These are phyloP conservation scores for Colistium nudipinnis DNA, from an alignment of 2,113 vertebrate species.

Conservation along the genomic window DNA sequence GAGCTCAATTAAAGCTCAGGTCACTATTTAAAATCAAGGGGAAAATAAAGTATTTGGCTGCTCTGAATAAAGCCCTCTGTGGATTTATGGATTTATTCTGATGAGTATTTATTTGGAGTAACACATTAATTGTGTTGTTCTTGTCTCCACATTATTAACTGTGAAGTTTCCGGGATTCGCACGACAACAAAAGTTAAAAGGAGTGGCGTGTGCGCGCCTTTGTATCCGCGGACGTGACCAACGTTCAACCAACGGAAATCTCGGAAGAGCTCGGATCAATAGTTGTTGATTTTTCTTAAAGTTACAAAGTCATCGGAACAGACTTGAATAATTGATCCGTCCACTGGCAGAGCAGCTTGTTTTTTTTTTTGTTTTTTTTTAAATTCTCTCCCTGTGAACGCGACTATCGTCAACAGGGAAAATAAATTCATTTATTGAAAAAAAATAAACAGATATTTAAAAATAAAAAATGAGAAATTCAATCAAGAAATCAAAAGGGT, in stretches of 20 bases:
- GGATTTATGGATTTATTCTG: too few species aligned
- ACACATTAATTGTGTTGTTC: neutral
- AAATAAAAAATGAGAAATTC: too few species aligned
- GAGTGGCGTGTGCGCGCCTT: neutral
- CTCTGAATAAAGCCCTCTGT: too few species aligned
- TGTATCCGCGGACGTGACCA: neutral
- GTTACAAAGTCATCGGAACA: neutral
- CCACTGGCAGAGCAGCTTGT: too few species aligned
- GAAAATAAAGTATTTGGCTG: neutral
- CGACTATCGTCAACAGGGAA: too few species aligned
- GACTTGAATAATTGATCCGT: neutral
- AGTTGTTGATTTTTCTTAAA: neutral
- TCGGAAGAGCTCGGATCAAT: neutral
- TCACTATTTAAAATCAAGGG: neutral
- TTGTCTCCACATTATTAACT: neutral
- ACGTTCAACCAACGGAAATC: neutral
- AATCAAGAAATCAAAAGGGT: too few species aligned
- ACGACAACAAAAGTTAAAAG: too few species aligned
- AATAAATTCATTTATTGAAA: too few species aligned
- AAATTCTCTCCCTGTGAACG: too few species aligned
- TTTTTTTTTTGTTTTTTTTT: too few species aligned
- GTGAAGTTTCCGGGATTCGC: neutral
- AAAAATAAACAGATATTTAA: too few species aligned
- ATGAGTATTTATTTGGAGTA: too few species aligned
- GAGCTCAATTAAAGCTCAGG: neutral